Evolutionary conservation across 2,113 vertebrate species (phyloP).

Genomic region (Gila orcuttii): DNA sequence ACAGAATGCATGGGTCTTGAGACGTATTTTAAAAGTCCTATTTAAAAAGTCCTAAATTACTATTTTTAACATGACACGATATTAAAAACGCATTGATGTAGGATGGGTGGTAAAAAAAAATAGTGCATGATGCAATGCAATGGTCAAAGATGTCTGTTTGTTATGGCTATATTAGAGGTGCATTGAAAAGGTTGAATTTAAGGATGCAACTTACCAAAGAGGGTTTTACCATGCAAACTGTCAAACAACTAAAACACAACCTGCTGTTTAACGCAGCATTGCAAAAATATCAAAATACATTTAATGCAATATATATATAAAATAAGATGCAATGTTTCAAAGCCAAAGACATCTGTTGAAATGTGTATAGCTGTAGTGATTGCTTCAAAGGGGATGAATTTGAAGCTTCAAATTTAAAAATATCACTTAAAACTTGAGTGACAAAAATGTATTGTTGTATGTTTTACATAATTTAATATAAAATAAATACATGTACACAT

Average conservation of each 20-base stretch:
- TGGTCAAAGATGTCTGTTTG: neutral
- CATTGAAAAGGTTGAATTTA: neutral
- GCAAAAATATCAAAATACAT: neutral
- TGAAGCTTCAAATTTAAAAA: too few species aligned
- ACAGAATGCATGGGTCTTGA: neutral
- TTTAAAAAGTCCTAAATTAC: neutral
- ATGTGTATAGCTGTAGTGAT: too few species aligned
- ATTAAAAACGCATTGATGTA: neutral
- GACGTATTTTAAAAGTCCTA: neutral
- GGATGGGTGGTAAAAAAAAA: neutral
- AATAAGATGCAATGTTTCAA: too few species aligned
- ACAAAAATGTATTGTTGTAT: too few species aligned
- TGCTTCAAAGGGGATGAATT: too few species aligned
- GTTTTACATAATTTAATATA: too few species aligned
- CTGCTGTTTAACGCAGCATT: neutral
- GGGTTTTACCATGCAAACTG: neutral
- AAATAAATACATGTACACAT: too few species aligned
- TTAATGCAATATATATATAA: neutral
- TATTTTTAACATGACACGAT: neutral
- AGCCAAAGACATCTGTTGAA: too few species aligned
- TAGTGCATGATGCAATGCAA: neutral
- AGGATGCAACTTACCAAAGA: neutral
- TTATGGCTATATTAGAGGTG: neutral
- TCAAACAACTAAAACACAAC: neutral
- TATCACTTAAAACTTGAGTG: too few species aligned